Base-by-base conservation (phyloP, 2,888 invertebrate species). In the Temnothorax ravouxi region DNA sequence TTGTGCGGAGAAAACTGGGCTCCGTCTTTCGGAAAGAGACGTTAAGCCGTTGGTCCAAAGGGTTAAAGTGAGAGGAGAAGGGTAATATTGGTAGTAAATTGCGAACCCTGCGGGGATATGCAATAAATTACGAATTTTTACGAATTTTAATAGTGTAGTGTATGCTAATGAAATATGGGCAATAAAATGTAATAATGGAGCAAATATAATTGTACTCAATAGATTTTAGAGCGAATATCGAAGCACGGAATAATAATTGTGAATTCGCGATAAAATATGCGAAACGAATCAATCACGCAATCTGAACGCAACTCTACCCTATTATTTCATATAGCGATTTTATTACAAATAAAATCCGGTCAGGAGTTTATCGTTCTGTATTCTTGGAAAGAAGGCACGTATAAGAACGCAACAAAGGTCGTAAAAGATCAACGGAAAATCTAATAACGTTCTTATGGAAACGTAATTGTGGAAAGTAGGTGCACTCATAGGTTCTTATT, bases 341-440 rank as follows among this genome's bases (percentile, higher is more conserved):
- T 79, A 67, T 50, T 71, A 25, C 18, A 34, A 59, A 47, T 69
- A 3, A 69, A 61, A 79, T 50, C 59, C 59, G 71, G 66, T 56
- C 38, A 21, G 34, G 47, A 59, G 38, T 69, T 79, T 80, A 79
- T 69, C 34, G 56, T 79, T 69, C 18, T 50, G 59, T 64, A 5
- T 77, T 77, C 56, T 56, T 0, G 47, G 71, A 61, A 71, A 80
- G 25, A 61, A 77, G 44, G 11, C n/a, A n/a, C n/a, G 41, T 44
- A 47, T 47, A 29, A 54, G 66, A 66, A 25, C 41, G 2, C 5
- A 41, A 3, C 21, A 4, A 54, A 66, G 25, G 25, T 9, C 29
- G 29, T 54, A 54, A 77, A 66, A 54, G 76, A 29, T 29, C 52
- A 25, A 54, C 13, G n/a, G 38, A 52, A 52, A 64, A 59, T 18